These are phyloP conservation scores for Malacosoma neustria DNA, from an alignment of 2,888 invertebrate species.

Conservation along the genomic window DNA sequence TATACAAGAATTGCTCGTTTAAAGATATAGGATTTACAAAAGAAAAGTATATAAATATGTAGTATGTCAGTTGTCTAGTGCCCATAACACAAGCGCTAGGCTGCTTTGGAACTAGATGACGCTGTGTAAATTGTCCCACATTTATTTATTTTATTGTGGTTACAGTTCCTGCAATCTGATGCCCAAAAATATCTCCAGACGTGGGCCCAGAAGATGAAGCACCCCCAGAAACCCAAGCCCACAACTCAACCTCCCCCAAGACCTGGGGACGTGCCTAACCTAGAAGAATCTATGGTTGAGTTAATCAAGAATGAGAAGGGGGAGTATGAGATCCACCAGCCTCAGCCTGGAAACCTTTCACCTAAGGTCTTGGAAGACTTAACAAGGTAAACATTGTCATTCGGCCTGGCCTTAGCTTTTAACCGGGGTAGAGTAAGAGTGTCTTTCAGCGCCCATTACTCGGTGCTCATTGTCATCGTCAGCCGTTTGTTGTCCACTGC, in stretches of 20 bases:
- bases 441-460: no score
- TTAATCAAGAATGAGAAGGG: slow-evolving; percentile 50
- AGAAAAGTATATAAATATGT: no score
- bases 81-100: no score
- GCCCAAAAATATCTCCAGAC: slow-evolving; percentile 73
- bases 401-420: no score
- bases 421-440: no score
- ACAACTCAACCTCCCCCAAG: slow-evolving; percentile 10
- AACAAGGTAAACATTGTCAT: not conserved
- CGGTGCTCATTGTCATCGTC: no score
- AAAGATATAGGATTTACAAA: no score
- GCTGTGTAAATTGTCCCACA: no score
- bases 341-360: slow-evolving; percentile 51
- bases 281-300: slow-evolving; percentile 59
- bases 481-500: no score
- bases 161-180: slow-evolving; percentile 57
- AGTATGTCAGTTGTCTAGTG: no score
- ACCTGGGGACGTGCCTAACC: slow-evolving; percentile 45
- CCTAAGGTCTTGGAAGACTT: slow-evolving; percentile 38
- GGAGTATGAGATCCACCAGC: slow-evolving; percentile 60
- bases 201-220: slow-evolving; percentile 76
- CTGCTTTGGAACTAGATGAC: no score
- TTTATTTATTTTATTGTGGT: slow-evolving; percentile 10
- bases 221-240: slow-evolving; percentile 24
- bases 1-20: no score